Evolutionary conservation across 2,113 vertebrate species (phyloP), one percentile per base, ranked within the genome.

Genomic region (Menidia beryllina): DNA sequence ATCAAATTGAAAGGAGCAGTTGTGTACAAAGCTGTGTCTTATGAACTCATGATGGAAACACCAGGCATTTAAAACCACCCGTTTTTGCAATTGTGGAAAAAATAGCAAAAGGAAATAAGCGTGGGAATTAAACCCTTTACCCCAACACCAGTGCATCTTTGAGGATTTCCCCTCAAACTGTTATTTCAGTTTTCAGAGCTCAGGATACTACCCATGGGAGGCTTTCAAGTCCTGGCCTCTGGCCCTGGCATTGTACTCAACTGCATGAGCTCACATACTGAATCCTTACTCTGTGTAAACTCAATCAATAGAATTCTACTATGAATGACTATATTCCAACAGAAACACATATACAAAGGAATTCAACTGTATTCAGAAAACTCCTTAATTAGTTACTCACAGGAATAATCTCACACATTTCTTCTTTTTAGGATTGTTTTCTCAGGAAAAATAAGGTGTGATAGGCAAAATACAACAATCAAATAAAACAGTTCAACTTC

Each of bases 261-360:
- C 4, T 24, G 8, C 23, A 19, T 19, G 5, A 25, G 39, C 11
- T 20, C 15, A 10, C 15, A 68, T 9, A 69, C n/a, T 52, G 41
- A 14, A 24, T 38, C 4, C 17, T 30, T 21, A 51, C 21, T 38
- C 23, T 62, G 7, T 56, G n/a, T 26, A 45, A 20, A 41, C 26
- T 54, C 13, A 30, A 66, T 78, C 50, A 60, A 71, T 47, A 52
- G 19, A 2, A 3, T 21, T 15, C 14, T 7, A 26, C 20, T 26
- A 48, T 67, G 27, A 45, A 13, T 52, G 49, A 19, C 17, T 53
- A 10, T 41, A 41, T 38, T 45, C 30, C 21, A 48, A n/a, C 7
- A 52, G 27, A 38, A 60, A 25, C 4, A 63, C 19, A 52, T 52
- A 47, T 48, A 8, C n/a, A n/a, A 41, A 25, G 2, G 23, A 43